Conservation (phyloP, 2,888 invertebrate genomes). For the Polymixis flavicincta region DNA sequence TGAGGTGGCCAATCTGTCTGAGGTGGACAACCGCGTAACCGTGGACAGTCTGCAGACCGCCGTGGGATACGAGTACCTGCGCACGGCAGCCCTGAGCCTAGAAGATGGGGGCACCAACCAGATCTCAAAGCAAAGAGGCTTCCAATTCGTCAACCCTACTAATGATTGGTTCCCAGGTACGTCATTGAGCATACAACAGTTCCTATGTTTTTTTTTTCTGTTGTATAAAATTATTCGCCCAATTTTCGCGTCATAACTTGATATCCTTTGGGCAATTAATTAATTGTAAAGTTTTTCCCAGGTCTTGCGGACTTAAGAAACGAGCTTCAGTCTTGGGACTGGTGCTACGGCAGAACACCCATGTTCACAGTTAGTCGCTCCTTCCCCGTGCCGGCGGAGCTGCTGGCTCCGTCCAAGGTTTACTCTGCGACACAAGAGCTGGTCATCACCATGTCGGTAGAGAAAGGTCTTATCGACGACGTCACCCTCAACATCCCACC, state of each 20-base stretch:
- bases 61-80: conserved; percentile 95
- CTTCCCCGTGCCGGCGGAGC: conserved; percentile 90
- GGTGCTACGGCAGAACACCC: conserved; percentile 97
- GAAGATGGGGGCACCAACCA: conserved; percentile 93
- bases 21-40: conserved; percentile 93
- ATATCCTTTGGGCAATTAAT: neutral
- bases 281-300: conserved; percentile 67
- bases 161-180: conserved; percentile 96
- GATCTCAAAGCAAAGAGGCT: conserved; percentile 95
- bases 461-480: conserved; percentile 92
- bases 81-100: conserved; percentile 92
- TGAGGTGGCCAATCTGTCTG: conserved; percentile 95
- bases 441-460: conserved; percentile 92
- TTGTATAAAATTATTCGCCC: neutral
- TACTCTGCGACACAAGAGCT: conserved; percentile 88
- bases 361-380: conserved; percentile 93
- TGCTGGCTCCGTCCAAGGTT: conserved; percentile 84
- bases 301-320: conserved; percentile 93
- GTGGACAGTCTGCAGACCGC: conserved; percentile 94
- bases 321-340: conserved; percentile 95
- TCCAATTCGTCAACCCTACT: conserved; percentile 96
- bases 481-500: conserved; percentile 92
- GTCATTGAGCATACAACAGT: conserved; percentile 7
- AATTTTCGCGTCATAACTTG: neutral
- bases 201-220: neutral